phyloP scores from a whole-genome alignment of 2,888 invertebrate species.

The Drosophila stalkeri region DNA sequence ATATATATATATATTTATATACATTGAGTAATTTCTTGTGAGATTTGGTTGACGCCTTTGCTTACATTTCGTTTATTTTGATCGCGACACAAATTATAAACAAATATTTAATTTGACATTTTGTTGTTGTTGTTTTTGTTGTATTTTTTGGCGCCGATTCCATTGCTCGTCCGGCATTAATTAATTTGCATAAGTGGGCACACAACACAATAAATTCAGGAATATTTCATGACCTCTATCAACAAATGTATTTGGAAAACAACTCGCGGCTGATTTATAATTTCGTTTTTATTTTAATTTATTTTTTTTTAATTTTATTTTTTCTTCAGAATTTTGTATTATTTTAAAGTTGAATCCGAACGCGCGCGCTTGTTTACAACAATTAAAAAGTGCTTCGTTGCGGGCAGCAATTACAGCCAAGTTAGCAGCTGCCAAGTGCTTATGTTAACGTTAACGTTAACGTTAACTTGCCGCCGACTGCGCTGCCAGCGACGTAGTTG shows the following conservation, averaged over 20 bases:
- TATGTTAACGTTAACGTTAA: slow-evolving; percentile 49
- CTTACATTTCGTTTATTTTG: slow-evolving; percentile 39
- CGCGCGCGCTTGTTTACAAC: slow-evolving; percentile 79
- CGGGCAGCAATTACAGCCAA: slow-evolving; percentile 74
- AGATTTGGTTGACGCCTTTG: neutral
- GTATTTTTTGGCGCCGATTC: slow-evolving; percentile 53
- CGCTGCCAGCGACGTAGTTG: slow-evolving; percentile 24
- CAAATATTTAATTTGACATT: slow-evolving; percentile 10
- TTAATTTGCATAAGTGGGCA: slow-evolving; percentile 42
- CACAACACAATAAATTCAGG: slow-evolving; percentile 35
- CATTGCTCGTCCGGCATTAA: slow-evolving; percentile 25
- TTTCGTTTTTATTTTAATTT: slow-evolving; percentile 5
- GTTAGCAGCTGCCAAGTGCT: slow-evolving; percentile 66
- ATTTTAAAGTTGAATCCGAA: slow-evolving; percentile 57
- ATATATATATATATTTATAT: neutral
- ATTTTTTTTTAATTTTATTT: neutral
- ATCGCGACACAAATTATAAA: slow-evolving; percentile 19
- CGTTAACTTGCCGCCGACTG: slow-evolving; percentile 43
- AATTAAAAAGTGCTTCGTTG: slow-evolving; percentile 78
- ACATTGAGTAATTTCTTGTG: neutral
- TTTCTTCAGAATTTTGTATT: slow-evolving; percentile 4
- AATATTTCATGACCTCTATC: slow-evolving; percentile 51
- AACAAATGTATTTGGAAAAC: slow-evolving; percentile 47
- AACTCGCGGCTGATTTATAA: slow-evolving; percentile 52
- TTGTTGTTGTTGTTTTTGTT: neutral